Evolutionary conservation across 2,888 invertebrate genomes (phyloP).

Genomic region (Cylindroiulus punctatus): DNA sequence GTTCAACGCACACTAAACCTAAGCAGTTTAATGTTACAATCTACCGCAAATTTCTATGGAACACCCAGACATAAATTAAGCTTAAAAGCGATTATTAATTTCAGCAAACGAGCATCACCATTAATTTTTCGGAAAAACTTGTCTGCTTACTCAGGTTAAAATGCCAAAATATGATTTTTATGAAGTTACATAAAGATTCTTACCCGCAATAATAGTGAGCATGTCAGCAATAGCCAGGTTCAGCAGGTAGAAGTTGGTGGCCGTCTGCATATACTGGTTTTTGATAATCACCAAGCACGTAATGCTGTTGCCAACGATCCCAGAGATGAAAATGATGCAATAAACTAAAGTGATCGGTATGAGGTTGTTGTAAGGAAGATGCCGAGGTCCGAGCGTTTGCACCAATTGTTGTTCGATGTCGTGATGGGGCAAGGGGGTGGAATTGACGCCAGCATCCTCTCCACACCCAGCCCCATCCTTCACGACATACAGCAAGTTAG

Average conservation of each 20-base stretch:
- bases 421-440: conserved; percentile 2
- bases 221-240: conserved; percentile 65
- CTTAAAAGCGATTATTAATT: too few species aligned
- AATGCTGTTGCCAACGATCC: conserved; percentile 63
- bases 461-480: conserved; percentile 6
- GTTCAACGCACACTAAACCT: too few species aligned
- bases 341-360: conserved; percentile 64
- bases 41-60: too few species aligned
- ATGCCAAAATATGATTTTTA: too few species aligned
- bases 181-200: conserved; percentile 58
- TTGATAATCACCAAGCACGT: conserved; percentile 64
- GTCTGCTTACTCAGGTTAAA: too few species aligned
- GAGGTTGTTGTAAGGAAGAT: conserved; percentile 62
- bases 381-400: conserved; percentile 62
- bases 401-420: conserved; percentile 56
- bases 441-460: background rate
- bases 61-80: too few species aligned
- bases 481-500: conserved; percentile 12
- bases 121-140: too few species aligned
- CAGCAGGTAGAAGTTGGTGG: conserved; percentile 65
- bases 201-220: conserved; percentile 64
- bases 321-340: conserved; percentile 63
- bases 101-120: too few species aligned
- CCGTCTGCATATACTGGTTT: conserved; percentile 64
- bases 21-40: too few species aligned